Evolutionary conservation across 2,113 vertebrate genomes (phyloP), one percentile per base, ranked within the genome.

Genomic region (Mugil cephalus): DNA sequence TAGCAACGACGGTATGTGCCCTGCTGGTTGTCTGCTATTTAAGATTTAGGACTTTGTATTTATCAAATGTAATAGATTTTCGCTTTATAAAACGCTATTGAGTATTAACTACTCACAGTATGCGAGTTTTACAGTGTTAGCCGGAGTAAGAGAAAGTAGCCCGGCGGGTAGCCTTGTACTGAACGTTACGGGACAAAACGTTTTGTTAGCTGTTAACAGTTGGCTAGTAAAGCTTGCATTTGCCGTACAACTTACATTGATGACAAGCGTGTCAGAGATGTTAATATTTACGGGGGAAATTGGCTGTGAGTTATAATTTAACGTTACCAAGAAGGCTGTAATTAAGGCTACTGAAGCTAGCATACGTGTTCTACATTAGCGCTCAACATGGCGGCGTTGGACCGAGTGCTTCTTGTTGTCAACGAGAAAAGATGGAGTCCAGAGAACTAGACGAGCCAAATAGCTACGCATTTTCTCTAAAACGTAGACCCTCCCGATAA

Each of bases 331-430:
- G 9, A 46, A 10, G 2, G 14, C 6, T 6, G 5, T 13, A 36
- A 19, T 15, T 19, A 18, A 48, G 19, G 61, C 51, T 58, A 34
- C 10, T 5, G 1, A 0, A n/a, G 54, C 39, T 60, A 63, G 38
- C 74, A 6, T 35, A 24, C 65, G 67, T 21, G 13, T 39, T 21
- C 14, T 40, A 46, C 17, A 6, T 66, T 79, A 83, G 74, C 66
- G 11, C 3, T 40, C 88, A 92, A 92, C 79, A 92, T 92, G 91
- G 91, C 91, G 91, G 86, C 38, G 73, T 34, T 74, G 36, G 58
- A 59, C 67, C 43, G 60, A 53, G 17, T 6, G 76, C 81, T 77
- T 80, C 77, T 89, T 88, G 85, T 88, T 88, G 83, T 83, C 59
- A 79, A 69, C 52, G 78, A 82, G 83, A 84, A 88, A 89, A 88